Base-by-base conservation (phyloP, 2,797 vertebrate species). In the Simalia tracyae region DNA sequence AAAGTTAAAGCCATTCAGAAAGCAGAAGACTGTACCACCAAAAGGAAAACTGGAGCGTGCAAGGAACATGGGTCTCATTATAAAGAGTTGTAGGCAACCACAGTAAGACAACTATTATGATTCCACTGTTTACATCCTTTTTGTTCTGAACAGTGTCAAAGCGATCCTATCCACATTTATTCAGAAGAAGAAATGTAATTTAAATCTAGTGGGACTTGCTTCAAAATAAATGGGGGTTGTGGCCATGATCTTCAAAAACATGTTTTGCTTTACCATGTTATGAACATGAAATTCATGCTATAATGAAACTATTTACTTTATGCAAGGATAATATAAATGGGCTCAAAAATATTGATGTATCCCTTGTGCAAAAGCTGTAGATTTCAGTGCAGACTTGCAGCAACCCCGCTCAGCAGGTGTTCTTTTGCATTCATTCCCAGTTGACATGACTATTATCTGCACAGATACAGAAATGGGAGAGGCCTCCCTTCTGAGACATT, bases 381-480 rank as follows among this genome's bases (percentile, higher is more conserved):
- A 84, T 56, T 36, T 10, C 89, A 6, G 1, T 90, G 17, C n/a
- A 91, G 76, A 50, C 68, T 19, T 87, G 91, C 56, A n/a, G 56
- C 31, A 8, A 0, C 1, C 5, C 87, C 90, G 72, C 17, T 24
- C 0, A 0, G 31, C 68, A 0, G 0, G 0, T 10, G 42, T 14
- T 66, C n/a, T 89, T 92, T 92, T 54, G 11, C 24, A 10, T 11
- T 59, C 24, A 87, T 60, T 28, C 24, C 63, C 19, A 42, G 84
- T 54, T 87, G 42, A 46, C 85, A 31, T 46, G 36, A 81, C 61
- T 68, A 24, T 94, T 97, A 96, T 97, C 96, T 1, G 60, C 0
- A 0, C 0, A 0, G 59, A 57, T 2, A 0, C 96, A 96, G 87
- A 72, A 89, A 88, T 85, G 50, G 94, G 59, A 5, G 0, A 15